Evolutionary conservation across 2,888 invertebrate species (phyloP), one percentile per base, ranked within the genome.

Genomic region (Orthosia gothica): DNA sequence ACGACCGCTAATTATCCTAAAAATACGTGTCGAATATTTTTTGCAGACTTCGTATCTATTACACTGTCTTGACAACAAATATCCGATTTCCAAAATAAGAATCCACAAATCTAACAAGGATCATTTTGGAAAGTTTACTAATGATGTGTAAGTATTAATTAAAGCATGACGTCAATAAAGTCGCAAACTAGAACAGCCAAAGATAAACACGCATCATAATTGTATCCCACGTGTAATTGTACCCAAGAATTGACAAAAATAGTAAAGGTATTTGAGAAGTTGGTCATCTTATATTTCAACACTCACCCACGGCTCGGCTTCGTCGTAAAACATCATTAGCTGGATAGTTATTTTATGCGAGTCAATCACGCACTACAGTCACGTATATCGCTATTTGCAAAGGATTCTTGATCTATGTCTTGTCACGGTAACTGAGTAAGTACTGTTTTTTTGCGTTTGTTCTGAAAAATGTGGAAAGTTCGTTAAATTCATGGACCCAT

Each of bases 131-230:
- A 71, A 50, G 62, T 59, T 61, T 64, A 45, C 32, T 59, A 67
- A 58, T 70, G 50, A 82, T 18, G 61, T 66, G 32, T 80, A 32
- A 32, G 32, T 32, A 74, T 81, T 57, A n/a, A 74, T 18, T 79
- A 80, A 55, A 61, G 16, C 47, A 23, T 77, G 61, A 77, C 81
- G 65, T 77, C 74, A 62, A 61, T 40, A 45, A 77, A 62, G n/a
- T 52, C 40, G 26, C 15, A 40, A 66, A 76, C 81, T 81, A 78
- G 66, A 74, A 49, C 66, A 2, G 40, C 57, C 52, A 52, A 66
- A 74, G 23, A 81, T 57, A 77, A 74, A 81, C 62, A 66, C 23
- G 18, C 15, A 66, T 81, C 50, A 74, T 32, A 23, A 15, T 20
- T 49, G 20, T 18, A 59, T 52, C 58, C 54, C 26, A 62, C 54